Evolutionary conservation across 2,888 invertebrate genomes (phyloP), one percentile per base, ranked within the genome.

Genomic region (Nomada hirtipes): DNA sequence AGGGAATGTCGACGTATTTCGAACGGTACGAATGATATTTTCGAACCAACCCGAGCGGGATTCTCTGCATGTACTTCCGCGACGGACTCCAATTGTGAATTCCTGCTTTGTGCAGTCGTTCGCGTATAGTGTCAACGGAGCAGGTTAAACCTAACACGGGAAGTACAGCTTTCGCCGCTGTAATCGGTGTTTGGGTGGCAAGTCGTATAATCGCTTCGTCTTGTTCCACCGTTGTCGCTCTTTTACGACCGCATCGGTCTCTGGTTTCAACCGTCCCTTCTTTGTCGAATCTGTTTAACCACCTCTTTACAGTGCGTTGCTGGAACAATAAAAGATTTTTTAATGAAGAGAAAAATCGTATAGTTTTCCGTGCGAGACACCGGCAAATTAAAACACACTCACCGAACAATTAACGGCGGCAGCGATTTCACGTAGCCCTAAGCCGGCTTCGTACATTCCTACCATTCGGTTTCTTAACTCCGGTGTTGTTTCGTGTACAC

Each of bases 41-140:
- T 15, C 20, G 26, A 52, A 84, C 77, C 26, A 85, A 93, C 93
- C 91, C 91, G 15, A 93, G 83, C 4, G 93, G 90, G 78, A 94
- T 92, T 72, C 90, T 93, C 79, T 93, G 92, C 87, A 94, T 93
- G 59, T 93, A 93, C 76, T 94, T 94, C 42, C 91, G 90, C 0
- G 93, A 93, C 0, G 93, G 93, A 75, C 92, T 94, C 93, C 93
- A 94, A 72, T 93, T 93, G 78, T 94, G 93, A 75, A 94, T 94
- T 52, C 93, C 93, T 78, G 93, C 93, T 89, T 93, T 94, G 67
- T 94, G 93, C 44, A 94, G 77, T 59, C 93, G 90, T 65, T 94
- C 93, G 60, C 93, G 89, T 72, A 94, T 89, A 0, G 93, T 94
- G 68, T 94, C 93, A 2, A 93, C 93, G 0, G 93, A 93, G 76